Conservation (phyloP, 1,140 invertebrate genomes). For the Cryptotermes secundus region DNA sequence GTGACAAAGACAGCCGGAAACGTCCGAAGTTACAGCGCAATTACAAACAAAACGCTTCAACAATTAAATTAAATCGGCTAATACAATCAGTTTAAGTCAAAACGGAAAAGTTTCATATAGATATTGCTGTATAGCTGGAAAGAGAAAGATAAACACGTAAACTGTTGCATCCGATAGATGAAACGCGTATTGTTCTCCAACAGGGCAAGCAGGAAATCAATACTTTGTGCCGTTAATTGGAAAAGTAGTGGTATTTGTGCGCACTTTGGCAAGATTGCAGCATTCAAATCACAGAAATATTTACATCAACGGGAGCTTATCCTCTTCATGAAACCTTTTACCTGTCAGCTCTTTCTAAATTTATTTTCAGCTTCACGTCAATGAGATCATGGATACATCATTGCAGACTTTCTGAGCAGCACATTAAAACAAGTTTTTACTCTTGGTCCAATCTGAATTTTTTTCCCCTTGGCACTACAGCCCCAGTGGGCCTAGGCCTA, state of each 20-base stretch:
- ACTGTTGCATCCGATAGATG: background rate
- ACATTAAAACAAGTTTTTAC: no score
- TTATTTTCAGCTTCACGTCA: no score
- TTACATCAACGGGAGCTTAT: no score
- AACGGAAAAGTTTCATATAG: background rate
- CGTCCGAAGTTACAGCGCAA: background rate
- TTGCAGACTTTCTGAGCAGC: no score
- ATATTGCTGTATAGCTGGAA: background rate
- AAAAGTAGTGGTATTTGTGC: background rate
- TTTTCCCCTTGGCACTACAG: no score
- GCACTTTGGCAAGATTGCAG: no score
- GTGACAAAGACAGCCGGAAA: background rate
- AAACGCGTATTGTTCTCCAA: background rate
- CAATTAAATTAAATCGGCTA: conserved; percentile 3
- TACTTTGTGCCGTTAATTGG: conserved; percentile 2
- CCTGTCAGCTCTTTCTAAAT: no score
- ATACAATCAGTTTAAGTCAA: background rate
- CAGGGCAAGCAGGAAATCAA: background rate
- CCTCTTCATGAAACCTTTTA: no score
- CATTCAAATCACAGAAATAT: no score
- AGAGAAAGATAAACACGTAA: background rate
- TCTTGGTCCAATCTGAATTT: no score
- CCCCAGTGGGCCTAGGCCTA: no score
- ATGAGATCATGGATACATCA: no score
- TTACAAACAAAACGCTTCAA: background rate